phyloP scores from a whole-genome alignment of 2,113 vertebrate species.

The Malurus elegans region DNA sequence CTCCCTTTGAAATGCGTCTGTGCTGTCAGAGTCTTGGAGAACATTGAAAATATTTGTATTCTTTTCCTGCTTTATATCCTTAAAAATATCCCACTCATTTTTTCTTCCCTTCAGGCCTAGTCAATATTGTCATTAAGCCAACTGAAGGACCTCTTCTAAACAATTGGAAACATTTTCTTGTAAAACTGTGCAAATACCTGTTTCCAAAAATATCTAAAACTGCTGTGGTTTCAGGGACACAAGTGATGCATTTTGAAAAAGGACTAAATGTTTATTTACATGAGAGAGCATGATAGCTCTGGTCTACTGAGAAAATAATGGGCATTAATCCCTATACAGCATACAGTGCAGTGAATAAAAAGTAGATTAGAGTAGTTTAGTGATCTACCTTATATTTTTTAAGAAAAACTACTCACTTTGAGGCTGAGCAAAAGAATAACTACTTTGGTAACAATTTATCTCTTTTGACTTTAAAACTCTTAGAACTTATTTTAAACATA shows the following conservation, averaged over 20 bases:
- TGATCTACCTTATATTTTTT: not conserved
- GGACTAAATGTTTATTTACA: constrained; percentile 32
- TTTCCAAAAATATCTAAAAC: not conserved
- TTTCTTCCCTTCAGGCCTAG: not conserved
- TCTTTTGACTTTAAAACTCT: not conserved
- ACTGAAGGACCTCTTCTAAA: not conserved
- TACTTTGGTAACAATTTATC: not conserved
- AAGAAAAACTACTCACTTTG: not conserved
- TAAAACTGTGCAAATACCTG: not conserved
- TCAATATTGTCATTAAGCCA: not conserved
- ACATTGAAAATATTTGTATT: not conserved
- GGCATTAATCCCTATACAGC: not conserved
- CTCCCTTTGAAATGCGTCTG: not conserved
- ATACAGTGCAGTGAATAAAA: not conserved
- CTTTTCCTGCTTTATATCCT: not conserved
- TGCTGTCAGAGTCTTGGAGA: accelerated
- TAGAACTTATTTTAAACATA: not conserved
- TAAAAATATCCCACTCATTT: not conserved
- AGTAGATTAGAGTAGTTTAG: not conserved
- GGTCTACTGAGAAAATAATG: not conserved
- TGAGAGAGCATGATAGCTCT: not conserved
- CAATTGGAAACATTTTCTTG: not conserved
- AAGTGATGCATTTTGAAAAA: not conserved
- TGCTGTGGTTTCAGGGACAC: not conserved
- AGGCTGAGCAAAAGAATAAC: not conserved